phyloP scores from a whole-genome alignment of 2,888 invertebrate genomes.

The Caenorhabditis sp. region DNA sequence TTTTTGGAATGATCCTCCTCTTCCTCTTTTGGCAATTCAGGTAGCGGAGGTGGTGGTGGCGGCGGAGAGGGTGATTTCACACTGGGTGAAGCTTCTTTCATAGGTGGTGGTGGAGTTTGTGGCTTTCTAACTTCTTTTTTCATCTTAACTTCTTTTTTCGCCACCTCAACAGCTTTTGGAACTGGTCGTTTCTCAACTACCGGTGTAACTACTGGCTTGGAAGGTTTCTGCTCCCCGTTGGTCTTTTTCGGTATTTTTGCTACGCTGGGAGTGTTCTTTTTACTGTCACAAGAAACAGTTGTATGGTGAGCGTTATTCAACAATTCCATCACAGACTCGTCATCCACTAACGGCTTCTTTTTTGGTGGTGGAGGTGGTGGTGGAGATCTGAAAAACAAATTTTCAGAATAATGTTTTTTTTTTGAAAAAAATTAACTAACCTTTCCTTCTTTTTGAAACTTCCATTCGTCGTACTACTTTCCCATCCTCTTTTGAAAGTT shows the following conservation, averaged over 20 bases:
- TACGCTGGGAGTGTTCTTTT: background rate
- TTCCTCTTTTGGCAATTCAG: background rate
- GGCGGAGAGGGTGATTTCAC: background rate
- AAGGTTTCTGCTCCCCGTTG: background rate
- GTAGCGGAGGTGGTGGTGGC: background rate
- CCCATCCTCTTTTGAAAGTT: background rate
- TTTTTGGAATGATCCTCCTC: background rate
- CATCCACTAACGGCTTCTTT: conserved; percentile 3
- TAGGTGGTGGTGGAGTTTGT: background rate
- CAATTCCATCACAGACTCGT: conserved; percentile 8
- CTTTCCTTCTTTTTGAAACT: background rate
- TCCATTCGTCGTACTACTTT: background rate
- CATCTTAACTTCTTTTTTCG: no score
- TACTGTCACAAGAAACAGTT: conserved; percentile 13
- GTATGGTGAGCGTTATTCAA: conserved; percentile 16
- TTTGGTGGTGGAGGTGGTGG: conserved; percentile 13
- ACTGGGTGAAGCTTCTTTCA: no score
- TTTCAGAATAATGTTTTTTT: no score
- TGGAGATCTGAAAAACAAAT: background rate
- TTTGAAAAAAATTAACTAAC: no score
- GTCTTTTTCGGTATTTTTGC: background rate
- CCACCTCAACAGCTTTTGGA: no score
- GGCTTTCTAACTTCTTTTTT: background rate
- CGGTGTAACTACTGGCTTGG: background rate
- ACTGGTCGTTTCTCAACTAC: background rate